A percentile compares a stretch with the other conserved stretches of the same genome.
These are phyloP conservation scores for Epicampocera succincta DNA, from an alignment of 2,888 invertebrate genomes.

Conservation along the genomic window DNA sequence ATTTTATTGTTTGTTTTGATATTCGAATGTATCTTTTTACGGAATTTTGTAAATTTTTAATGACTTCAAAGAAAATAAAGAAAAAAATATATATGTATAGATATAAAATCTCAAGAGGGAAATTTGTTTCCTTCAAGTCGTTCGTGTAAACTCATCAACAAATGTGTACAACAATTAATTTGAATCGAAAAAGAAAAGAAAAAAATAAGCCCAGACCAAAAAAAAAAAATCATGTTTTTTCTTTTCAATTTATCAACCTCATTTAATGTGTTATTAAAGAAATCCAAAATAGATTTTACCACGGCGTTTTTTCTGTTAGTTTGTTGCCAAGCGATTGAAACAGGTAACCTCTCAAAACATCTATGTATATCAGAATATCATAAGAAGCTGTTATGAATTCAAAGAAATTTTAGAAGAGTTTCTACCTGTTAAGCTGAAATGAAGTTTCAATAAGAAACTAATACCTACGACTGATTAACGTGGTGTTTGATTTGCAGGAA, in stretches of 20 bases:
- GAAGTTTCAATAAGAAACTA: no score
- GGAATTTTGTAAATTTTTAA: conserved; percentile 6
- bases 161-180: conserved; percentile 58
- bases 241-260: conserved; percentile 28
- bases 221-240: conserved; percentile 33
- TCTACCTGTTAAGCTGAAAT: no score
- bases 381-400: no score
- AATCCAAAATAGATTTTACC: no score
- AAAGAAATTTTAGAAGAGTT: no score
- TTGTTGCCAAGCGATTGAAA: no score
- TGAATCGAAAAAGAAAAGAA: background rate
- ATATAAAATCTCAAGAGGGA: conserved; percentile 23
- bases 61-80: background rate
- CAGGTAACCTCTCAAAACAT: no score
- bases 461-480: no score
- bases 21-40: background rate
- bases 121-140: background rate
- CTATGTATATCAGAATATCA: no score
- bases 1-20: conserved; percentile 35
- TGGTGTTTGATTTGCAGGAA: no score
- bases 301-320: no score
- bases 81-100: background rate
- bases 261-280: conserved; percentile 57
- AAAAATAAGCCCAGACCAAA: conserved; percentile 10
- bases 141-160: conserved; percentile 21